A percentile compares a stretch with the other conserved stretches of the same genome.
Conservation (phyloP, 2,113 vertebrate genomes). For the Mystacornis crossleyi region DNA sequence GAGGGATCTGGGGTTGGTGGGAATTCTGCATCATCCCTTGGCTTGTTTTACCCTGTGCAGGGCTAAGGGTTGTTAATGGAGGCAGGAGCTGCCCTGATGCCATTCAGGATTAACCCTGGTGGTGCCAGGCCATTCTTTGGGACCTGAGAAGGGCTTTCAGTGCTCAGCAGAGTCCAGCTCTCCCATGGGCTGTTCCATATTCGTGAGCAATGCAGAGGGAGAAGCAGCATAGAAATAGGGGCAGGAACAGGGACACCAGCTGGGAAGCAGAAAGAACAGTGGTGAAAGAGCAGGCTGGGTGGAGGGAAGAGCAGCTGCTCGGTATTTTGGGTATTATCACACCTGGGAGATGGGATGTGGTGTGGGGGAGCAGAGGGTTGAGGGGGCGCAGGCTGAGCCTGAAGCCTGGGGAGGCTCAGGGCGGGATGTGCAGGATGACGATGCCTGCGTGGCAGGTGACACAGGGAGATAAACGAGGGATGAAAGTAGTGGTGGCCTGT, state of each 20-base stretch:
- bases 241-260: neutral
- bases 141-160: neutral
- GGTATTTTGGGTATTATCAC: neutral
- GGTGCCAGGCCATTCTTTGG: neutral
- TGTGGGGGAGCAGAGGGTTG: neutral
- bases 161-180: neutral
- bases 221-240: neutral
- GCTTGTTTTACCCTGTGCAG: neutral
- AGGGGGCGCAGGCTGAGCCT: neutral
- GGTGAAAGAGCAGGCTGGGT: neutral
- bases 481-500: neutral
- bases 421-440: neutral
- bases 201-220: neutral
- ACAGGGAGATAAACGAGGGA: neutral
- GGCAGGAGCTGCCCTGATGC: neutral
- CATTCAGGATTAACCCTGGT: neutral
- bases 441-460: neutral
- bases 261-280: neutral
- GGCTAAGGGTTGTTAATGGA: neutral
- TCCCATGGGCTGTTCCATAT: rapidly evolving
- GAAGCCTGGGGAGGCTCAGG: neutral
- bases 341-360: neutral
- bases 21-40: neutral
- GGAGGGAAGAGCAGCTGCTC: neutral
- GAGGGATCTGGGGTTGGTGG: neutral